Conservation (phyloP, 2,113 vertebrate species). For the Paraplagusia blochii region DNA sequence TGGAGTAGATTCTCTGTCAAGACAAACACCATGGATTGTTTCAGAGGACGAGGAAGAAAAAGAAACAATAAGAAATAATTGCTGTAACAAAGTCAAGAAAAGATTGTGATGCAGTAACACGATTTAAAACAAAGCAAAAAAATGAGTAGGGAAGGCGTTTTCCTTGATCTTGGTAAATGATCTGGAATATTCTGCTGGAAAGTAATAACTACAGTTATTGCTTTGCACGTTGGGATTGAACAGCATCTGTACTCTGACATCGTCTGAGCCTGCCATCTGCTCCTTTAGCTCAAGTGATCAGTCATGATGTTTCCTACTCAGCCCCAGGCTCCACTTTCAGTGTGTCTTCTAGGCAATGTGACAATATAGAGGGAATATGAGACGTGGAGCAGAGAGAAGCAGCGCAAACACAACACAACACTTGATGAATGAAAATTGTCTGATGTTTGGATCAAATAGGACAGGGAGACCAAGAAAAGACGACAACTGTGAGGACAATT, state of each 20-base stretch:
- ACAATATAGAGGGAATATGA: slow-evolving; percentile 27
- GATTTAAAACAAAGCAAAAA: background rate
- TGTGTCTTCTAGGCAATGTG: slow-evolving; percentile 31
- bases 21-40: background rate
- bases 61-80: background rate
- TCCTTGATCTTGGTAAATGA: background rate
- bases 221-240: slow-evolving; percentile 9
- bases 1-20: no score
- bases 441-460: no score
- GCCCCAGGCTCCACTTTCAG: slow-evolving; percentile 24
- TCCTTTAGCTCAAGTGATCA: slow-evolving; percentile 34
- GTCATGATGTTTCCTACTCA: slow-evolving; percentile 1
- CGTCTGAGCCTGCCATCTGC: slow-evolving; percentile 28
- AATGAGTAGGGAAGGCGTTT: background rate
- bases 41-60: background rate
- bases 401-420: no score
- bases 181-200: slow-evolving; percentile 3
- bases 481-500: no score
- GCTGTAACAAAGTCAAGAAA: background rate
- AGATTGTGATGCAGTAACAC: background rate
- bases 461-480: no score
- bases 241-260: slow-evolving; percentile 31
- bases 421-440: no score
- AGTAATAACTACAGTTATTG: slow-evolving; percentile 6
- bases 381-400: slow-evolving; percentile 5